These are phyloP conservation scores for Malthinus flaveolus DNA, from an alignment of 2,888 invertebrate species.

Conservation along the genomic window DNA sequence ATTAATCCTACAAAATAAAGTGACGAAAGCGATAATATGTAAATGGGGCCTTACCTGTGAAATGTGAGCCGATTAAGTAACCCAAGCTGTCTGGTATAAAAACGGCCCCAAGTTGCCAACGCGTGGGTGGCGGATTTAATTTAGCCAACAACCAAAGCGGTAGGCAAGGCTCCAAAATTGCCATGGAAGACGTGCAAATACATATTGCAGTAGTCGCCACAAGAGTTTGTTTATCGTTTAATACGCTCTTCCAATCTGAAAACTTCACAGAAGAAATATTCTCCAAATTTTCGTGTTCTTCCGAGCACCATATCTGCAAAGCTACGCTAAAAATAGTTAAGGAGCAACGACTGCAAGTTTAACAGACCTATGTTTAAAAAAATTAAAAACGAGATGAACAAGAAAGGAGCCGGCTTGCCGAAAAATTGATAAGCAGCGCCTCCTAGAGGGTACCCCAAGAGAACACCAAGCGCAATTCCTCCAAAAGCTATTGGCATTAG, in stretches of 20 bases:
- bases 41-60: slow-evolving; percentile 60
- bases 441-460: slow-evolving; percentile 82
- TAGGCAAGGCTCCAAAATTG: slow-evolving; percentile 79
- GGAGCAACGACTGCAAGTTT: background rate
- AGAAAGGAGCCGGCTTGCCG: slow-evolving; percentile 75
- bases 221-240: slow-evolving; percentile 66
- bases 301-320: slow-evolving; percentile 41
- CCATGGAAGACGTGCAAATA: slow-evolving; percentile 80
- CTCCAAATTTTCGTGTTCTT: slow-evolving; percentile 24
- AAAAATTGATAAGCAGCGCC: slow-evolving; percentile 75
- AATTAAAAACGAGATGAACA: slow-evolving; percentile 66
- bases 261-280: slow-evolving; percentile 25
- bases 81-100: slow-evolving; percentile 86
- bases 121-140: slow-evolving; percentile 66
- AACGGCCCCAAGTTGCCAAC: slow-evolving; percentile 78
- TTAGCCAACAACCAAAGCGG: slow-evolving; percentile 78
- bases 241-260: slow-evolving; percentile 60
- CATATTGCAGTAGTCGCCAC: slow-evolving; percentile 71
- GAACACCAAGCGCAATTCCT: slow-evolving; percentile 78
- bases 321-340: slow-evolving; percentile 31
- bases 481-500: slow-evolving; percentile 83
- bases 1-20: slow-evolving; percentile 44
- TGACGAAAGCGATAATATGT: background rate
- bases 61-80: slow-evolving; percentile 80
- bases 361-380: slow-evolving; percentile 57